Base-by-base conservation (phyloP, 2,797 vertebrate genomes). In the Melanotaenia pygmaea region DNA sequence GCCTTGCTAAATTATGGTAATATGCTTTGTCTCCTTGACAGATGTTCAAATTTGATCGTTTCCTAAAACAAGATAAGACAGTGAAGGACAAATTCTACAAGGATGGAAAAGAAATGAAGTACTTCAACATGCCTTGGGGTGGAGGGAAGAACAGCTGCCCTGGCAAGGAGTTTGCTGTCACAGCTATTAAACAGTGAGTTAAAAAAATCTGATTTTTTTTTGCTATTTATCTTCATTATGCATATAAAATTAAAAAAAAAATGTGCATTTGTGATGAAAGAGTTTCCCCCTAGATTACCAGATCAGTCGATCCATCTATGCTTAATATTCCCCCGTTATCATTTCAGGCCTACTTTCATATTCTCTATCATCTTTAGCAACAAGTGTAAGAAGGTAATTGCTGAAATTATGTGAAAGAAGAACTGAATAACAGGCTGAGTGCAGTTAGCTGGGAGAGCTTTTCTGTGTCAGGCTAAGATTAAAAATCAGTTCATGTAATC, bases 81-180 rank as follows among this genome's bases (percentile, higher is more conserved):
- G 89, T 89, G 65, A 98, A 94, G 60, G 89, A 81, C 14, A 79
- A 85, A 20, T 99, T 99, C 92, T 96, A 92, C 83, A 99, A 96
- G 79, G 64, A 89, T 0, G 95, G 94, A 18, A 89, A 88, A 74
- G 94, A 64, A 61, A 65, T 97, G 79, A 96, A 96, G 76, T 93
- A 97, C 51, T 92, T 86, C 80, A 96, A 11, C 79, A 93, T 99
- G 96, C 97, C 97, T 0, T 99, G 97, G 97, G 97, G 98, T 0
- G 95, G 94, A 0, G 96, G 96, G 0, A 76, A 71, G 14, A 96
- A 95, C 79, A 91, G 89, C n/a, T 99, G 98, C 45, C 93, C 96
- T 0, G 98, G 96, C 11, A 91, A 95, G 5, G 94, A 95, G 76
- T 96, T 99, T 0, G 97, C 97, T 6, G 14, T 89, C 4, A 89